A percentile compares a stretch with the other conserved stretches of the same genome.
Evolutionary conservation across 2,113 vertebrate genomes (phyloP).

Genomic region (Vulpes ferrilata): DNA sequence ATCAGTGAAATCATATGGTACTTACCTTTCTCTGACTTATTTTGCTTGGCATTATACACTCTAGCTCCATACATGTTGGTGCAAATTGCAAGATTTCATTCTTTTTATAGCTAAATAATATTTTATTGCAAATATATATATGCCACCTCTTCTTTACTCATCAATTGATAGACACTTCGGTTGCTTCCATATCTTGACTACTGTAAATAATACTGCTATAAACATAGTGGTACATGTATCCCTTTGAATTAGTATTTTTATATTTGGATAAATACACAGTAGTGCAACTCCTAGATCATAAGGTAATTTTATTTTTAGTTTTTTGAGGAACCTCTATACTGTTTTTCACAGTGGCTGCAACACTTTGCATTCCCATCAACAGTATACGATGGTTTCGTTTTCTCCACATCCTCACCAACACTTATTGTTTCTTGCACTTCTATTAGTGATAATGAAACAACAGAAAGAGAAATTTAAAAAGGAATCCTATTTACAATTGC

Average conservation of each 20-base stretch:
- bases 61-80: background rate
- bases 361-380: background rate
- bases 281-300: background rate
- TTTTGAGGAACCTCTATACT: background rate
- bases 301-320: background rate
- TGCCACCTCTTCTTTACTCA: background rate
- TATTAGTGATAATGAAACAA: background rate
- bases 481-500: background rate
- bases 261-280: background rate
- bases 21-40: background rate
- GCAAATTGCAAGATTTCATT: background rate
- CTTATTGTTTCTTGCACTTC: background rate
- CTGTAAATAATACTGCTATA: background rate
- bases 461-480: background rate
- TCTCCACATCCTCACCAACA: background rate
- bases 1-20: background rate
- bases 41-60: background rate
- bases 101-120: background rate
- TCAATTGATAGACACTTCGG: background rate
- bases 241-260: background rate
- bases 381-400: background rate
- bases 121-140: background rate
- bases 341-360: background rate
- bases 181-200: background rate
- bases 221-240: background rate